Evolutionary conservation across 2,113 vertebrate species (phyloP).

Genomic region (Uropsilus gracilis): DNA sequence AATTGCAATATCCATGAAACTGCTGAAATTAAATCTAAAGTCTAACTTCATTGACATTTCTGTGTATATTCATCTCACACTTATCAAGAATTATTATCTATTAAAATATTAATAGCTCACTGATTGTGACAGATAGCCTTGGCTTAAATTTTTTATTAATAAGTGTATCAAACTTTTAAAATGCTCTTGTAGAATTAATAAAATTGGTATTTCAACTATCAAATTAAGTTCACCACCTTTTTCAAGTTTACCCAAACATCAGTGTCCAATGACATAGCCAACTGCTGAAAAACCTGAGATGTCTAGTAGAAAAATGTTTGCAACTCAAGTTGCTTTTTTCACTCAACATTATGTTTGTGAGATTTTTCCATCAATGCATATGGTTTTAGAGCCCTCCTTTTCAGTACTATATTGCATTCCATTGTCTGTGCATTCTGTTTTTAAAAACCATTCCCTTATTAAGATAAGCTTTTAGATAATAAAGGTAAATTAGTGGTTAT

Average conservation of each 20-base stretch:
- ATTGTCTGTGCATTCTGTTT: background rate
- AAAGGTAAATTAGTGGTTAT: no score
- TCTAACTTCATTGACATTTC: background rate
- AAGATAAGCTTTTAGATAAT: background rate
- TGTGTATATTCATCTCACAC: background rate
- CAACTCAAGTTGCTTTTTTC: background rate
- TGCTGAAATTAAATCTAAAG: background rate
- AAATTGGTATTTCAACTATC: background rate
- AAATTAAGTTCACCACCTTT: background rate
- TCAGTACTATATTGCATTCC: background rate
- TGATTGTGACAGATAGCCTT: background rate
- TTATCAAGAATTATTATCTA: background rate
- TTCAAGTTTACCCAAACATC: background rate
- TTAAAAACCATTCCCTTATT: background rate
- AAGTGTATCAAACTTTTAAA: constrained; percentile 3
- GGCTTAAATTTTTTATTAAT: background rate
- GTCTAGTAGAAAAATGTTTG: background rate
- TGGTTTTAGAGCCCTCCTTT: background rate
- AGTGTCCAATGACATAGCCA: background rate
- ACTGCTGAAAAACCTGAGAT: background rate
- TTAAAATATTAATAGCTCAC: background rate
- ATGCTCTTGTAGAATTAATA: background rate
- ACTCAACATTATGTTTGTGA: background rate
- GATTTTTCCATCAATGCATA: background rate
- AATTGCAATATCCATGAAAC: background rate